Conservation (phyloP, 2,113 vertebrate genomes). For the Typhlomys cinereus region DNA sequence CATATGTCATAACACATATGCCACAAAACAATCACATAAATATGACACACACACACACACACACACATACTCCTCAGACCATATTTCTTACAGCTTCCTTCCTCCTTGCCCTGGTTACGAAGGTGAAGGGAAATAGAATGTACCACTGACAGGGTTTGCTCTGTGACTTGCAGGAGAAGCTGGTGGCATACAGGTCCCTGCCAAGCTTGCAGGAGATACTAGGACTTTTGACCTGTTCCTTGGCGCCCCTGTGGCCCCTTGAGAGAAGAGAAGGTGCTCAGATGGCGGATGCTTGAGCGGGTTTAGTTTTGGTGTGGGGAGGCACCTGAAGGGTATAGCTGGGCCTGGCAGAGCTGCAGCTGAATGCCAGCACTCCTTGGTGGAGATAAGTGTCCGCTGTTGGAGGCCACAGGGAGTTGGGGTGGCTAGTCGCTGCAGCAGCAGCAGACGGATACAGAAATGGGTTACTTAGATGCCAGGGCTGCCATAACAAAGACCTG, state of each 20-base stretch:
- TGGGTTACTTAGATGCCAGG: neutral
- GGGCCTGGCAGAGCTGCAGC: neutral
- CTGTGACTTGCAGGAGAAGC: neutral
- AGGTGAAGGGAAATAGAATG: neutral
- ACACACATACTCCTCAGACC: neutral
- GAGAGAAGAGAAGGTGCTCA: neutral
- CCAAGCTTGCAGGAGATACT: neutral
- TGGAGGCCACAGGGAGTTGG: neutral
- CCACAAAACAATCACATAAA: neutral
- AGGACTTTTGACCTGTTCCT: neutral
- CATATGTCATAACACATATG: too few species aligned
- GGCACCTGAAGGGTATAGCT: rapidly evolving
- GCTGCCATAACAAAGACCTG: neutral
- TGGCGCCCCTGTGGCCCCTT: neutral
- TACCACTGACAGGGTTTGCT: neutral
- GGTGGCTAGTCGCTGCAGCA: neutral
- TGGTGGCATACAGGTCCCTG: rapidly evolving
- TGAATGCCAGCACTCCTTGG: neutral
- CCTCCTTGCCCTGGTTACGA: neutral
- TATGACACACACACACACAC: too few species aligned
- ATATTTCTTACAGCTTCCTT: neutral
- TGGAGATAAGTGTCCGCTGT: neutral
- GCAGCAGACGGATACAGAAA: neutral
- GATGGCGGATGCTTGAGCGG: neutral
- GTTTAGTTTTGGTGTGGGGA: neutral